Evolutionary conservation across 2,797 vertebrate genomes (phyloP).

Genomic region (Momotus momota): DNA sequence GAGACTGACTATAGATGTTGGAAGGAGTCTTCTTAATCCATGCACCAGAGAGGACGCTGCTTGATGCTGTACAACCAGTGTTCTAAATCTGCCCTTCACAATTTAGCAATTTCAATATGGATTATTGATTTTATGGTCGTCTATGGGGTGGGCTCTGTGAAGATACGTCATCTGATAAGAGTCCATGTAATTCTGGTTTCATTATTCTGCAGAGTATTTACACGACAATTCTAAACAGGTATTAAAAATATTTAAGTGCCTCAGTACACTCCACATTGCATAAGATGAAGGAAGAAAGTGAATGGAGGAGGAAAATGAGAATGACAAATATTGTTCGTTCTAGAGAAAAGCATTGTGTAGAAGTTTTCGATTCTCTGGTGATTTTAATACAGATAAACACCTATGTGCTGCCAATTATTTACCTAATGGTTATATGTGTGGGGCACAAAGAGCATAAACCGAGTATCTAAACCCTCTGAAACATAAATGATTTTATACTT

Average conservation of each 20-base stretch:
- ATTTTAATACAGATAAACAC: background rate
- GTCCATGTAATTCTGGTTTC: background rate
- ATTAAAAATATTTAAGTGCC: rapidly evolving
- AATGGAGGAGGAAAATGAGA: background rate
- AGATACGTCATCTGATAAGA: background rate
- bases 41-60: too few relatives aligned
- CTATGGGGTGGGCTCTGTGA: background rate
- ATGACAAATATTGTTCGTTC: background rate
- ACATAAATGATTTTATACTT: background rate
- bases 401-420: background rate
- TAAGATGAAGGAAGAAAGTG: background rate
- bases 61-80: background rate
- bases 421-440: rapidly evolving
- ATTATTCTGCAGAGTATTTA: background rate
- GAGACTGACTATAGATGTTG: background rate
- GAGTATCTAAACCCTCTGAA: background rate
- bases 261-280: background rate
- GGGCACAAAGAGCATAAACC: background rate
- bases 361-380: background rate
- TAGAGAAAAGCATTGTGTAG: background rate
- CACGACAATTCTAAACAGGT: background rate
- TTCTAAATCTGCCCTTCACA: background rate
- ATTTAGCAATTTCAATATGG: background rate
- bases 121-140: background rate
- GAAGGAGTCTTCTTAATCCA: background rate